Percentiles rank a stretch among this genome's conserved stretches.
phyloP scores from a whole-genome alignment of 2,797 vertebrate species.

The Capromys pilorides region DNA sequence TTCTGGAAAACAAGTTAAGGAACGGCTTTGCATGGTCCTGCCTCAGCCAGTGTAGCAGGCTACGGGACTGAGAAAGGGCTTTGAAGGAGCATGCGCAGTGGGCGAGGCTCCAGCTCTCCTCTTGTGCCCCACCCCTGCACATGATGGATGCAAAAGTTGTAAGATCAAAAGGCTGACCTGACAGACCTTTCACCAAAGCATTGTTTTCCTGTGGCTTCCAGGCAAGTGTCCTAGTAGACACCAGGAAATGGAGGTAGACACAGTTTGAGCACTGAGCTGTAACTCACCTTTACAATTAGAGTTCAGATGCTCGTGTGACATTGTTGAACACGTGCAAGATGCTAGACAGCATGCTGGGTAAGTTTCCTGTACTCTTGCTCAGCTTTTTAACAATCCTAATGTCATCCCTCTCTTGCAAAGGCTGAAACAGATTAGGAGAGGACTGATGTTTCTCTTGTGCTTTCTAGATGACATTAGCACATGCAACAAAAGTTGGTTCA shows the following conservation, averaged over 20 bases:
- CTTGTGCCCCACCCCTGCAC: not conserved
- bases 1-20: conserved; percentile 76
- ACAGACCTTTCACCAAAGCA: not conserved
- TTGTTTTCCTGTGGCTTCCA: not conserved
- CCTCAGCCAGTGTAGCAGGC: not conserved
- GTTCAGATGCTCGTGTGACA: not conserved
- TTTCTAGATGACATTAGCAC: not conserved
- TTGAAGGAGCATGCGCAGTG: not conserved
- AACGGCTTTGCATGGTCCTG: not conserved
- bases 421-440: conserved; percentile 20
- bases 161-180: not conserved
- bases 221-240: not conserved
- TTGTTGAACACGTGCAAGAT: not conserved
- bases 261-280: not conserved
- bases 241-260: not conserved
- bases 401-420: conserved; percentile 13
- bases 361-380: not conserved
- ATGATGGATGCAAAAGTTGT: conserved; percentile 1
- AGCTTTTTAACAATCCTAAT: not conserved
- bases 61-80: not conserved
- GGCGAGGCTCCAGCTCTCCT: not conserved
- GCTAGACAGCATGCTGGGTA: not conserved
- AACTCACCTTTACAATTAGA: conserved; percentile 15
- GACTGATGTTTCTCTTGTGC: not conserved
- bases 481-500: not conserved